Base-by-base conservation (phyloP, 2,113 vertebrate species). In the Hystrix cristata region DNA sequence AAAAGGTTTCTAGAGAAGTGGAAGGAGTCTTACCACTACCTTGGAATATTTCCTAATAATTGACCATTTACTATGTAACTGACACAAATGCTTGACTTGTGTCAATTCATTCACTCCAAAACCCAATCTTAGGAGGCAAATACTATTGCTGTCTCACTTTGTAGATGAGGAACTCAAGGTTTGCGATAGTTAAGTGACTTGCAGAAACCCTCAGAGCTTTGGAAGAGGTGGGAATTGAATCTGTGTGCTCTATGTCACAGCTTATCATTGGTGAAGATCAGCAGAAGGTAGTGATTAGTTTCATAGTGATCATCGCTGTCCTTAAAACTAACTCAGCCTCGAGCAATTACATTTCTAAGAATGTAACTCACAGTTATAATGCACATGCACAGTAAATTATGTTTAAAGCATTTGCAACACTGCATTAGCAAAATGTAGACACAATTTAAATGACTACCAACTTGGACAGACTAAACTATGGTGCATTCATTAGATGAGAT, bases 381-480 rank as follows among this genome's bases (percentile, higher is more conserved):
- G 46, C 7, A 69, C 31, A 10, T 27, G 14, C 21, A 87, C 21
- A 51, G 59, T 48, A 57, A 78, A 60, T 13, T 72, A n/a, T 48
- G 13, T 72, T 84, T 27, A 82, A 94, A 59, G 46, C 51, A 38
- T 5, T 72, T 83, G n/a, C 29, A 95, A 62, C 23, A 69, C 0
- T 43, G 31, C 64, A 34, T 48, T 85, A 74, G 78, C 69, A 93
- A 94, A 93, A 96, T 43, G 71, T 1, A 90, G 38, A 67, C 51
- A 74, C 62, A 85, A 55, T 64, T 74, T 79, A 87, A 91, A 67
- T 79, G 57, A 11, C 15, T 64, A 27, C 82, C 25, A 95, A 95
- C 16, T 55, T 65, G 34, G 27, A 55, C 64, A 76, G 46, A 60
- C 34, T 64, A 76, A 85, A 53, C 34, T 92, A 48, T 15, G 19